These are phyloP conservation scores for Sebastiscus tertius DNA, from an alignment of 2,797 vertebrate species.

Conservation along the genomic window DNA sequence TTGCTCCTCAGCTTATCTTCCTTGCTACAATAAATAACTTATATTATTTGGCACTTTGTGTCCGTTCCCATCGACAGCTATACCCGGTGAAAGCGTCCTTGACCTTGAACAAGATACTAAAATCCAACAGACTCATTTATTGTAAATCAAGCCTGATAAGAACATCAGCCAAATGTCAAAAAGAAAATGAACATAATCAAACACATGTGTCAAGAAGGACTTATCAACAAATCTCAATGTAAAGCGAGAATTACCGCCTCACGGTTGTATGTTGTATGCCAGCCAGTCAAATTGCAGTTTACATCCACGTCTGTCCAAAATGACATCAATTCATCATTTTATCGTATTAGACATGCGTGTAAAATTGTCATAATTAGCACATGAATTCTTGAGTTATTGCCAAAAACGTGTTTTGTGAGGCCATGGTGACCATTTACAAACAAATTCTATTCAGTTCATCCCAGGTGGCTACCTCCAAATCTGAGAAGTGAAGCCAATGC, in stretches of 20 bases:
- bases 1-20: not conserved
- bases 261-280: not conserved
- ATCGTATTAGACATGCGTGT: not conserved
- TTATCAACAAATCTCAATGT: constrained; percentile 8
- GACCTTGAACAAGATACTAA: constrained; percentile 33
- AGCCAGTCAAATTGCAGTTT: not conserved
- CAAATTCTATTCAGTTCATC: not conserved
- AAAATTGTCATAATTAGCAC: not conserved
- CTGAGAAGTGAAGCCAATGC: no score
- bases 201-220: constrained; percentile 12
- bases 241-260: not conserved
- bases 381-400: no score
- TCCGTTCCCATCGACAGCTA: not conserved
- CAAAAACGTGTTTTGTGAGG: not conserved
- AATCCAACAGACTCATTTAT: constrained; percentile 24
- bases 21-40: not conserved
- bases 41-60: not conserved
- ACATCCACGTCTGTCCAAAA: not conserved
- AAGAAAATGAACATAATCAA: constrained; percentile 41
- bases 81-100: constrained; percentile 5
- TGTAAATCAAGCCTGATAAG: constrained; percentile 46
- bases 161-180: constrained; percentile 34
- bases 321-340: not conserved
- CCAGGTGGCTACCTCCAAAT: not conserved
- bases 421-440: not conserved